These are phyloP conservation scores for Danionella dracula DNA, from an alignment of 2,797 vertebrate genomes.

Conservation along the genomic window DNA sequence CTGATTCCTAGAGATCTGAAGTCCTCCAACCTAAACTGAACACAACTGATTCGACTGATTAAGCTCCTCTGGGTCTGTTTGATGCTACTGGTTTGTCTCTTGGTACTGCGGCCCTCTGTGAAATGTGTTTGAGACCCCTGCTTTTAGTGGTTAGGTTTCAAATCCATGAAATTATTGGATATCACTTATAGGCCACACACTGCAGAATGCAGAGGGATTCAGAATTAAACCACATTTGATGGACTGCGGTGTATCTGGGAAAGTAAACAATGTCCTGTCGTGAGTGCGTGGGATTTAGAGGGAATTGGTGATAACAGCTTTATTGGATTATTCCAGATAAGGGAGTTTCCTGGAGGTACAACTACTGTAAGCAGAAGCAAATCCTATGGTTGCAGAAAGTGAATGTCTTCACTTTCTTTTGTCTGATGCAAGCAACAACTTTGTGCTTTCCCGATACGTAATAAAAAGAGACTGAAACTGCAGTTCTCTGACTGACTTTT, in stretches of 20 bases:
- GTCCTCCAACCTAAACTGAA: too few species aligned
- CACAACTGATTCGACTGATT: too few species aligned
- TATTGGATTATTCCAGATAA: conserved; percentile 1
- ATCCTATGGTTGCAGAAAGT: too few species aligned
- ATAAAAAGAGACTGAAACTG: too few species aligned
- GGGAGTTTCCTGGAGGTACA: neutral
- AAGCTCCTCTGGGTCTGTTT: too few species aligned
- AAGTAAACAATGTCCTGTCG: neutral
- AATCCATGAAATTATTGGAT: neutral
- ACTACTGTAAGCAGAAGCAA: conserved; percentile 8
- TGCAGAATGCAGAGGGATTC: neutral
- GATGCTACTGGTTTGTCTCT: too few species aligned
- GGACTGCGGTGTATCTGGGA: neutral
- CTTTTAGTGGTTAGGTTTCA: neutral
- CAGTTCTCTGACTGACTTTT: too few species aligned
- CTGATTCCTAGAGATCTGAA: too few species aligned
- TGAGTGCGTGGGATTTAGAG: neutral
- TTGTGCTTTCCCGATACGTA: too few species aligned
- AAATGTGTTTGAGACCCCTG: neutral
- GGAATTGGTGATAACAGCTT: conserved; percentile 10
- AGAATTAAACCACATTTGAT: neutral
- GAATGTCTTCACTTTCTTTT: too few species aligned
- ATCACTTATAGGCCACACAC: neutral
- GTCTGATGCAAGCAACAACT: too few species aligned
- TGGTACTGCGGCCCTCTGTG: too few species aligned